Conservation (phyloP, 2,113 vertebrate species). For the Ochotona princeps region DNA sequence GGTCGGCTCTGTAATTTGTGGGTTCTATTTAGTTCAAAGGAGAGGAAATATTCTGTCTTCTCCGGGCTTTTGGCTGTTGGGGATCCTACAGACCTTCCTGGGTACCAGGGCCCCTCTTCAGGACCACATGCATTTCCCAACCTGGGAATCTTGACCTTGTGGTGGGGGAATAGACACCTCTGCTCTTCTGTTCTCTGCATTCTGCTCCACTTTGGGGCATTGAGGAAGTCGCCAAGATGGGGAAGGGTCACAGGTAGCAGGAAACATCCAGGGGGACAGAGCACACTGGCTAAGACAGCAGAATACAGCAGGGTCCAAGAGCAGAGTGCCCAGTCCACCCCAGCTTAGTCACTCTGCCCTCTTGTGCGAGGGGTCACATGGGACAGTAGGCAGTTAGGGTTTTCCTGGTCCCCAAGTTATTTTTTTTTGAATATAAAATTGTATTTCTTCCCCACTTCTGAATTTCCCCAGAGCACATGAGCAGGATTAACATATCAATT, state of each 20-base stretch:
- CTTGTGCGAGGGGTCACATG: no score
- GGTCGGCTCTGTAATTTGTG: background rate
- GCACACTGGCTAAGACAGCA: background rate
- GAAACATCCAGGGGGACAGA: slow-evolving; percentile 15
- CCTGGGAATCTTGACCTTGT: background rate
- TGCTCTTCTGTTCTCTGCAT: background rate
- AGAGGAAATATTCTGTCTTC: background rate
- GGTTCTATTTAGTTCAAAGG: background rate
- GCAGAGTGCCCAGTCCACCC: no score
- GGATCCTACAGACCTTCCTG: background rate
- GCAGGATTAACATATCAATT: no score
- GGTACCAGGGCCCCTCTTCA: background rate
- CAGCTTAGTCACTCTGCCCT: no score
- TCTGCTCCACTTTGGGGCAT: background rate
- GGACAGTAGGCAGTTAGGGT: no score
- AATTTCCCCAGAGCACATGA: no score
- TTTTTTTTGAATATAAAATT: no score
- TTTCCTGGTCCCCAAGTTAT: no score
- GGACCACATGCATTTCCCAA: background rate
- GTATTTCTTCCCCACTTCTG: no score
- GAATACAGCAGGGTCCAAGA: background rate
- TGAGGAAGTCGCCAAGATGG: slow-evolving; percentile 17
- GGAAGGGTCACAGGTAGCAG: slow-evolving; percentile 18
- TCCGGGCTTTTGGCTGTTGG: background rate
- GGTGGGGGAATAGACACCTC: background rate